A percentile compares a stretch with the other conserved stretches of the same genome.
phyloP scores from a whole-genome alignment of 2,888 invertebrate genomes.

The Nomada lathburiana region DNA sequence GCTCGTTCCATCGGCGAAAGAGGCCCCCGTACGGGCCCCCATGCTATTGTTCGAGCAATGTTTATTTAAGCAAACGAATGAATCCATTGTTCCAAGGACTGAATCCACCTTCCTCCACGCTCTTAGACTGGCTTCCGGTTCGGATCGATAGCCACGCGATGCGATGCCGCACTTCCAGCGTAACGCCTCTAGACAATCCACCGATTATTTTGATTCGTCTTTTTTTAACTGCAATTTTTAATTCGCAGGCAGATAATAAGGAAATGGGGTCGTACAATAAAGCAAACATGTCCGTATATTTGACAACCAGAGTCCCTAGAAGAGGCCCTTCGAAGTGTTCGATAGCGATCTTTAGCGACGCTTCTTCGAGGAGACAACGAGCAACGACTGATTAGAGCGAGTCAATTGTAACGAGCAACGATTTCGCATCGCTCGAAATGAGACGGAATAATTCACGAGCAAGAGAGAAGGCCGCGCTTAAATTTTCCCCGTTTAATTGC shows the following conservation, averaged over 20 bases:
- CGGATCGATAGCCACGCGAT: constrained; percentile 70
- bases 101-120: constrained; percentile 71
- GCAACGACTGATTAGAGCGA: too few relatives aligned
- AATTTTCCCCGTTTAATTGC: too few relatives aligned
- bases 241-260: neutral
- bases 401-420: too few relatives aligned
- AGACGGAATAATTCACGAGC: too few relatives aligned
- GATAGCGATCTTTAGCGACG: too few relatives aligned
- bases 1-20: constrained; percentile 38
- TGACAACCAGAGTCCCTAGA: too few relatives aligned
- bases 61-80: constrained; percentile 84
- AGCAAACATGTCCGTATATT: too few relatives aligned
- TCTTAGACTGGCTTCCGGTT: constrained; percentile 66
- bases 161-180: constrained; percentile 30
- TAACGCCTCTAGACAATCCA: constrained; percentile 1
- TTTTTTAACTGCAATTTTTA: neutral
- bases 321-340: too few relatives aligned
- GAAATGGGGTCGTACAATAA: too few relatives aligned
- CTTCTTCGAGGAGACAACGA: too few relatives aligned
- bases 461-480: too few relatives aligned
- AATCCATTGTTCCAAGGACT: constrained; percentile 58
- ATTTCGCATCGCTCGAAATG: too few relatives aligned
- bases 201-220: neutral
- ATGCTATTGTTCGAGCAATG: constrained; percentile 78
- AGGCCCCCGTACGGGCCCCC: constrained; percentile 47